phyloP scores from a whole-genome alignment of 2,888 invertebrate species.

The Drosophila crucigera region DNA sequence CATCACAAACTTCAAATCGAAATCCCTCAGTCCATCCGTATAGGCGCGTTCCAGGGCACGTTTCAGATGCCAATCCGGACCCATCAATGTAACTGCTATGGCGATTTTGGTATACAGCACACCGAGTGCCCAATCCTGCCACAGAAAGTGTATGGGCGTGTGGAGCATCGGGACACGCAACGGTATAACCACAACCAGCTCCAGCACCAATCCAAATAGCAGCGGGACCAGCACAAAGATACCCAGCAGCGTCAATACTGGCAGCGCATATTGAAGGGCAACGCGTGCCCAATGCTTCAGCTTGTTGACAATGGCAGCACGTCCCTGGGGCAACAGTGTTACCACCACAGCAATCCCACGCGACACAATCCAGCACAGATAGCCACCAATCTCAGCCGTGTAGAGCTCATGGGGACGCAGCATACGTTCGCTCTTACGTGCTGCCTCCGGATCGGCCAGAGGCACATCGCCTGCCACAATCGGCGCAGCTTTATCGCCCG shows the following conservation, averaged over 20 bases:
- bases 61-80: slow-evolving; percentile 97
- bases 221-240: slow-evolving; percentile 96
- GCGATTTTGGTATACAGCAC: slow-evolving; percentile 99
- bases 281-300: slow-evolving; percentile 90
- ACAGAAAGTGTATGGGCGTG: slow-evolving; percentile 94
- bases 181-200: slow-evolving; percentile 96
- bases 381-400: slow-evolving; percentile 96
- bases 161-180: slow-evolving; percentile 96
- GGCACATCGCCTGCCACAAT: slow-evolving; percentile 12
- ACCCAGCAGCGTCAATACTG: slow-evolving; percentile 89
- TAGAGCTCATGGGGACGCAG: slow-evolving; percentile 97
- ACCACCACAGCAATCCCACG: slow-evolving; percentile 92
- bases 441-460: slow-evolving; percentile 52
- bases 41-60: slow-evolving; percentile 97
- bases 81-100: slow-evolving; percentile 98
- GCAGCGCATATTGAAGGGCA: slow-evolving; percentile 91
- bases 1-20: slow-evolving; percentile 95
- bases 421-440: slow-evolving; percentile 75
- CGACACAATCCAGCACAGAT: slow-evolving; percentile 97
- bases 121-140: slow-evolving; percentile 99
- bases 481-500: slow-evolving; percentile 35
- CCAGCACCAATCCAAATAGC: slow-evolving; percentile 95
- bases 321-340: slow-evolving; percentile 96
- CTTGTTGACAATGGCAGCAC: slow-evolving; percentile 90
- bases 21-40: slow-evolving; percentile 96